Evolutionary conservation across 2,888 invertebrate species (phyloP), one percentile per base, ranked within the genome.

Genomic region (Rambutsinella grinnellia): DNA sequence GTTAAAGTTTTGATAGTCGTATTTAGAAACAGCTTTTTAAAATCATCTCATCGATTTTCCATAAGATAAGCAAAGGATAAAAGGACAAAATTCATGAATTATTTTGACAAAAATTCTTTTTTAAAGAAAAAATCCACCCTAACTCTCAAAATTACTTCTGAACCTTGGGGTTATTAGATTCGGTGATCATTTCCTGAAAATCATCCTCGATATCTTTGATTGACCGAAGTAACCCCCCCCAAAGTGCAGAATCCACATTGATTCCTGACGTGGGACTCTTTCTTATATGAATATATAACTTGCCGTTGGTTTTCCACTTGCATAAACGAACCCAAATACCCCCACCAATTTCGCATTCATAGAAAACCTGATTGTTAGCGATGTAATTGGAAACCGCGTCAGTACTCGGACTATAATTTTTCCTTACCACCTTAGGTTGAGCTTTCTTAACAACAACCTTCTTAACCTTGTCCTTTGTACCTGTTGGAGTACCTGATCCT

Each of bases 281-380:
- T 2, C 62, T 24, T 1, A 62, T 62, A 5, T 47, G 49, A 26
- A 62, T n/a, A 17, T 62, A 62, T 5, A 2, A 8, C n/a, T 62
- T 6, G 17, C 27, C 28, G 28, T 62, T 62, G 8, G 26, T 13
- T 17, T 19, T 6, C 51, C 49, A 62, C 1, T 6, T 49, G 26
- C 23, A 15, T 5, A 62, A 26, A 15, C 17, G 15, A 24, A 62
- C 51, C 1, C 3, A 13, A 15, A 24, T 21, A 17, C 23, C 62
- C 21, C 51, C 62, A 8, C 62, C 62, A 17, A 62, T 62, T 6
- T 15, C 19, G 17, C 49, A 49, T 6, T 62, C 62, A 23, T 62
- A 62, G 3, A 26, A 51, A 3, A 51, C 19, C 3, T 19, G 10
- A 27, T 62, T 62, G n/a, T 62, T 3, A n/a, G n/a, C n/a, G n/a